These are phyloP conservation scores for Pilophorus perplexus DNA, from an alignment of 2,888 invertebrate species.

Conservation along the genomic window DNA sequence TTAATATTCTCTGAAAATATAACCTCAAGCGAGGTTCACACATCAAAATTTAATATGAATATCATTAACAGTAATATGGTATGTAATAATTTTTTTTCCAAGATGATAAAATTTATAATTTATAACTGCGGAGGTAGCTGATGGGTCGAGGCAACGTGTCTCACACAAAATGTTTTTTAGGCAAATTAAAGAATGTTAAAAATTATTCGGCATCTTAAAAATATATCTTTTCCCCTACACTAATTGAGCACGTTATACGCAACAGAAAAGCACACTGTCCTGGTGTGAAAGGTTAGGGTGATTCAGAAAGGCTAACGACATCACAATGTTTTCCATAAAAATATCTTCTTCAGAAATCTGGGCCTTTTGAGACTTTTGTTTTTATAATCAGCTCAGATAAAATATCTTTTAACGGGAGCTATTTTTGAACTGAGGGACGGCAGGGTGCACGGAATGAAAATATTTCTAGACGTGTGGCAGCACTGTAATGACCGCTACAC, in stretches of 20 bases:
- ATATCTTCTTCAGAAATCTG: neutral
- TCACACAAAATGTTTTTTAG: neutral
- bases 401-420: no score
- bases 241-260: conserved; percentile 36
- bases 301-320: conserved; percentile 13
- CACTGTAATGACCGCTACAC: no score
- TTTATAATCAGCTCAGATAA: no score
- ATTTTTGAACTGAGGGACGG: no score
- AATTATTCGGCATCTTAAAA: conserved; percentile 20
- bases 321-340: neutral
- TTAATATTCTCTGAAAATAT: no score
- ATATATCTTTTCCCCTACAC: conserved; percentile 30
- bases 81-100: no score
- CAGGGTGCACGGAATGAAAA: no score
- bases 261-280: conserved; percentile 29
- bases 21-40: no score
- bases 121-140: conserved; percentile 17
- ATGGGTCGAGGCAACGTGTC: neutral
- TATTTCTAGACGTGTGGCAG: no score
- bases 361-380: neutral
- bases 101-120: no score
- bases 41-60: no score
- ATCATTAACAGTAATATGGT: no score
- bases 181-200: neutral
- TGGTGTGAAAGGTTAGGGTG: conserved; percentile 11